These are phyloP conservation scores for Agonopterix arenella DNA, from an alignment of 2,888 invertebrate genomes.

Conservation along the genomic window DNA sequence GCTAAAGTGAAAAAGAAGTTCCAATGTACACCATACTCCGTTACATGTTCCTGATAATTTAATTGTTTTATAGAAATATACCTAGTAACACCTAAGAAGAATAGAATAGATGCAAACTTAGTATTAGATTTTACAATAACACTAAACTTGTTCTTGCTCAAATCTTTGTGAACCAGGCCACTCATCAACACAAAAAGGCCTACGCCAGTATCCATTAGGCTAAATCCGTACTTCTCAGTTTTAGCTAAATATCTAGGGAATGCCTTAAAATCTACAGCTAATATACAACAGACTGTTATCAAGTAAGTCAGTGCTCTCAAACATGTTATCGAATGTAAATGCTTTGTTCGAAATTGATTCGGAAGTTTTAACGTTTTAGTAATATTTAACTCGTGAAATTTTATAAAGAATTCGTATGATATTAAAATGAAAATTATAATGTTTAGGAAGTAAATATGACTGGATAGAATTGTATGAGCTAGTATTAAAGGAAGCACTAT, in stretches of 20 bases:
- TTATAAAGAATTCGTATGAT: conserved; percentile 18
- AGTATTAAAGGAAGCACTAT: conserved; percentile 75
- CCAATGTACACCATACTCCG: conserved; percentile 98
- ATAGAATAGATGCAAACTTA: conserved; percentile 44
- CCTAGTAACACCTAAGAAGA: conserved; percentile 80
- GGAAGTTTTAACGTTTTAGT: conserved; percentile 16
- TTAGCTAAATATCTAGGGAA: conserved; percentile 93
- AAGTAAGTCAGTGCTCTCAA: conserved; percentile 83
- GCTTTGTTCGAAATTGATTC: conserved; percentile 29
- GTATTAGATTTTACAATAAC: conserved; percentile 49
- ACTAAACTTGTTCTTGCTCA: conserved; percentile 31
- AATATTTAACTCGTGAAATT: conserved; percentile 14
- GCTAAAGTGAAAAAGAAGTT: conserved; percentile 98
- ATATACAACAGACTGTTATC: conserved; percentile 87
- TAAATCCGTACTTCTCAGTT: conserved; percentile 89
- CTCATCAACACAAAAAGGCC: conserved; percentile 90
- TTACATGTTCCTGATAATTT: conserved; percentile 91
- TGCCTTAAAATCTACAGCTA: conserved; percentile 94
- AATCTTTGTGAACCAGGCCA: conserved; percentile 81
- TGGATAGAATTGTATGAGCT: conserved; percentile 71
- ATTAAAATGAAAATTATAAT: conserved; percentile 31
- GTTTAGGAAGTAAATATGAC: conserved; percentile 46
- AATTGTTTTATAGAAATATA: conserved; percentile 78
- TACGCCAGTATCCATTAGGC: conserved; percentile 97
- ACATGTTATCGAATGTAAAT: conserved; percentile 76